These are phyloP conservation scores for Vandiemenella viatica DNA, from an alignment of 2,888 invertebrate genomes.

Conservation along the genomic window DNA sequence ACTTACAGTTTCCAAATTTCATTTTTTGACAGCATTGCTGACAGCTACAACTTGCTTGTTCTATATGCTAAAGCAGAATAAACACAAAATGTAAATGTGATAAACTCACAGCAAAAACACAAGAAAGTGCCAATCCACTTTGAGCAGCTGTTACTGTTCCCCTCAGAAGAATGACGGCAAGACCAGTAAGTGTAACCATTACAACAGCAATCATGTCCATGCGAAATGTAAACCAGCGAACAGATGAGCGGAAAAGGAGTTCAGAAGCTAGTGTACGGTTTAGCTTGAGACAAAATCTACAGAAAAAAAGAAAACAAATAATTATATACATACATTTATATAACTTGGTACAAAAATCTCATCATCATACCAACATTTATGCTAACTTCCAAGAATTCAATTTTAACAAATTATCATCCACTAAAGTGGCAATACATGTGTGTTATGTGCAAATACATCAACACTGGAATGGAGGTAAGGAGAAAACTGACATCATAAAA, in stretches of 20 bases:
- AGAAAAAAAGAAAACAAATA: conserved; percentile 15
- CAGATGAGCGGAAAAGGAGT: conserved; percentile 29
- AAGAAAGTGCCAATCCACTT: conserved; percentile 37
- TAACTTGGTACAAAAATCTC: no score
- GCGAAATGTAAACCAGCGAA: conserved; percentile 31
- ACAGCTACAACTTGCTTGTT: no score
- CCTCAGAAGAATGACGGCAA: conserved; percentile 29
- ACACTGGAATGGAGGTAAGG: no score
- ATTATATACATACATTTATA: conserved; percentile 12
- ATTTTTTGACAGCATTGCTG: no score
- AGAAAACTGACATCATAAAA: not conserved
- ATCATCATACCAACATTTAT: no score
- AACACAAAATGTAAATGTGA: not conserved
- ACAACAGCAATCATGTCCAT: conserved; percentile 27
- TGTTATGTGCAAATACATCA: no score
- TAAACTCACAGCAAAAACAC: conserved; percentile 31
- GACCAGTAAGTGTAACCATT: conserved; percentile 29
- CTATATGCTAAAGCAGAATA: no score
- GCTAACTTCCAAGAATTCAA: no score
- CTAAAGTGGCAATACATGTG: no score
- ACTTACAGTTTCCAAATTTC: no score
- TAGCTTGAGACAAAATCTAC: conserved; percentile 27
- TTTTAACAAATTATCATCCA: no score
- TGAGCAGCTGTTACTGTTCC: conserved; percentile 29
- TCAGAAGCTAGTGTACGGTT: conserved; percentile 30